Base-by-base conservation (phyloP, 2,113 vertebrate species). In the Scortum barcoo region DNA sequence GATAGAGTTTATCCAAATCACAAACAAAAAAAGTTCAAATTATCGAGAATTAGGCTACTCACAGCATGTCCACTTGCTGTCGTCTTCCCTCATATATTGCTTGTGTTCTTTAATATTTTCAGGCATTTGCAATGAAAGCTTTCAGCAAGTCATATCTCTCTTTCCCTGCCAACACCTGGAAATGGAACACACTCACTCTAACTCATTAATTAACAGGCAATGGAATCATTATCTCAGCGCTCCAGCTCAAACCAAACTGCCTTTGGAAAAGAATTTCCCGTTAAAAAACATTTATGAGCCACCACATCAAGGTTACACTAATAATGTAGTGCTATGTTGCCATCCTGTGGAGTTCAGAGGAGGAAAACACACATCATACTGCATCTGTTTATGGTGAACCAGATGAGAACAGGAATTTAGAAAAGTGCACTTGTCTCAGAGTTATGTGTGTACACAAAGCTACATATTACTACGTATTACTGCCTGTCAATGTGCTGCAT, bases 301-400 rank as follows among this genome's bases (percentile, higher is more conserved):
- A 53, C 12, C 61, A 57, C 83, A 63, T 85, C 50, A 80, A 77
- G 79, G 79, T 89, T 85, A 81, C 53, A 70, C 71, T 78, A 80
- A 85, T 67, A 89, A 80, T 76, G 75, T 20, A 86, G 87, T 69
- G 68, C 81, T 89, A 78, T 83, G 90, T 84, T 90, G 90, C 85
- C 87, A 90, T 93, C 88, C 85, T 88, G 84, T 84, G 90, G 91
- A 93, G 40, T 91, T 88, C 65, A 88, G 78, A 87, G 81, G 65
- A 74, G 70, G 28, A 48, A 67, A 46, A 54, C 61, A 70, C 24
- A 58, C 28, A 50, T 17, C 19, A 36, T 20, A 28, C 13, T 76
- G 71, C 73, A 68, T 69, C 67, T 75, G 65, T 68, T 76, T 56
- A 70, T 76, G 40, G 46, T 85, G 58, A 72, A 78, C 60, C 12